A percentile compares a stretch with the other conserved stretches of the same genome.
Conservation (phyloP, 2,888 invertebrate genomes). For the Synanthedon formicaeformis region DNA sequence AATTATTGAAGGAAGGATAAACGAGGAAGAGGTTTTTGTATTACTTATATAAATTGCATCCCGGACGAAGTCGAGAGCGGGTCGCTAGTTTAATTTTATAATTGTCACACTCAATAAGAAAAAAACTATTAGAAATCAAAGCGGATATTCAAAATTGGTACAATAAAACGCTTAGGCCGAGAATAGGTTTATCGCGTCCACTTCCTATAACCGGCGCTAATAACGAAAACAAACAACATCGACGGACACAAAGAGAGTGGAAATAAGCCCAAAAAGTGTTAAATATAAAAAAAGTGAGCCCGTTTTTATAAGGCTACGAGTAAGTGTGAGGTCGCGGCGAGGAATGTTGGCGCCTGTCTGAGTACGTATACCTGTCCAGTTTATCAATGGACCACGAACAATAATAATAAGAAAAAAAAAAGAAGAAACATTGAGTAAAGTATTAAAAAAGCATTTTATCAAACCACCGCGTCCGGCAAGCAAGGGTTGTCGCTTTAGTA, state of each 20-base stretch:
- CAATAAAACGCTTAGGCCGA: constrained; percentile 66
- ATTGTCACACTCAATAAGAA: constrained; percentile 2
- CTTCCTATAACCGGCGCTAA: constrained; percentile 63
- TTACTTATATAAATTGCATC: no score
- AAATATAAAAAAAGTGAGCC: constrained; percentile 63
- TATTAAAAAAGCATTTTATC: constrained; percentile 67
- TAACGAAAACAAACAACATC: constrained; percentile 67
- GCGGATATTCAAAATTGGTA: constrained; percentile 62
- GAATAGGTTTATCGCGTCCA: constrained; percentile 63
- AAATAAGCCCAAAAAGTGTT: constrained; percentile 66
- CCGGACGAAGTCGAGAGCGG: no score
- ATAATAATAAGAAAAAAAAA: constrained; percentile 54
- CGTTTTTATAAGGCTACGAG: constrained; percentile 63
- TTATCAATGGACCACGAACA: constrained; percentile 67
- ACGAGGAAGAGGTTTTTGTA: no score
- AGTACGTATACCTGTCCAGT: constrained; percentile 69
- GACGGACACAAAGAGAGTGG: constrained; percentile 56
- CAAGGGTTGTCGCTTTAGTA: constrained; percentile 54
- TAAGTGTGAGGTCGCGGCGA: constrained; percentile 69
- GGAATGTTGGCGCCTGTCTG: constrained; percentile 72
- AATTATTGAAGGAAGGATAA: no score
- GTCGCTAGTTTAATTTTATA: neutral
- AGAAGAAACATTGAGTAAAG: constrained; percentile 31
- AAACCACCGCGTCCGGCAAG: constrained; percentile 59
- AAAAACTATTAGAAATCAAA: constrained; percentile 24